Conservation (phyloP, 2,888 invertebrate species). For the Trilocha varians region DNA sequence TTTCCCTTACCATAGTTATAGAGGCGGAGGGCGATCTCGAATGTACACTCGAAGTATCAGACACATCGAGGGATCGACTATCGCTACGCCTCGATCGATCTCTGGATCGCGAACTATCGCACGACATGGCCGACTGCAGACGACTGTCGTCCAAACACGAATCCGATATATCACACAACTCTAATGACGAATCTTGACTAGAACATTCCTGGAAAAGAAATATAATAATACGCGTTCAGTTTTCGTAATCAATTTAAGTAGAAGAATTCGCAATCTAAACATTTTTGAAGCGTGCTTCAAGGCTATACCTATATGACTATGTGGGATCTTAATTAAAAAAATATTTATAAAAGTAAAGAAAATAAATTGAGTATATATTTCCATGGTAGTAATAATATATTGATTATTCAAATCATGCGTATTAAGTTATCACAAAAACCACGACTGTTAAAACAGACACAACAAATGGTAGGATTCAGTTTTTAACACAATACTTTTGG, state of each 20-base stretch:
- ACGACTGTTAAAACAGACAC: background rate
- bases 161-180: conserved; percentile 60
- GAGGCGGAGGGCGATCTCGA: conserved; percentile 63
- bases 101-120: conserved; percentile 55
- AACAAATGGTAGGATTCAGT: background rate
- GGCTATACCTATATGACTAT: too few species aligned
- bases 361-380: too few species aligned
- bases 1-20: conserved; percentile 51
- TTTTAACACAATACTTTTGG: background rate
- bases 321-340: too few species aligned
- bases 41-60: conserved; percentile 60
- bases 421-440: conserved; percentile 10
- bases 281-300: too few species aligned
- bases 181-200: conserved; percentile 69
- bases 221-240: background rate
- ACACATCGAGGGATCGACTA: conserved; percentile 60
- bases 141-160: conserved; percentile 55
- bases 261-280: too few species aligned
- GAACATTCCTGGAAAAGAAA: conserved; percentile 58
- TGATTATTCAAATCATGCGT: background rate
- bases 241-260: background rate
- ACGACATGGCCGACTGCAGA: conserved; percentile 61
- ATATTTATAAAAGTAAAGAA: too few species aligned
- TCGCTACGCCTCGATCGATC: conserved; percentile 62
- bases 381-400: too few species aligned